Base-by-base conservation (phyloP, 2,113 vertebrate genomes). In the Podiceps cristatus region DNA sequence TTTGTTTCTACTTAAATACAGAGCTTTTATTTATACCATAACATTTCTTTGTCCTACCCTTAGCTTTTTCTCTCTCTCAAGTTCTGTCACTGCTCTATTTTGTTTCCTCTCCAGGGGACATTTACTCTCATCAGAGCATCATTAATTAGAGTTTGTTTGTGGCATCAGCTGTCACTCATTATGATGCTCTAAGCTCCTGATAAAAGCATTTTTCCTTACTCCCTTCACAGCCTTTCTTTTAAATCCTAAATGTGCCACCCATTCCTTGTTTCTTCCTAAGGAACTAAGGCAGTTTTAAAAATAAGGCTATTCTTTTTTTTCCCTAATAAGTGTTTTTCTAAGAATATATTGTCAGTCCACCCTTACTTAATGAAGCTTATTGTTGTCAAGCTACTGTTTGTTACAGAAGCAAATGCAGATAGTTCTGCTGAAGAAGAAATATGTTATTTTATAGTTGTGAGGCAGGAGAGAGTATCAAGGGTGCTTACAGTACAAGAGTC, bases 91-190 rank as follows among this genome's bases (percentile, higher is more conserved):
- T 88, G 15, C 11, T 81, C 6, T 88, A 15, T 76, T 90, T 88
- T 90, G 14, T 79, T 88, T 80, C 49, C n/a, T 94, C 67, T 90
- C 53, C 44, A 86, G 82, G 63, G 67, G 29, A 59, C 23, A 71
- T 88, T 86, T 96, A 74, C 33, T 94, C 23, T 90, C 72, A 92
- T 92, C 63, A 90, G 63, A 83, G 13, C 47, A 71, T 73, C 75
- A 79, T 90, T 96, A 96, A 95, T 97, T 96, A 90, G n/a, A 80
- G 67, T 81, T 86, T 92, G 71, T 90, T 92, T 95, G 76, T 91
- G 56, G 55, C 86, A 93, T 92, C 88, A 71, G 31, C 59, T 95
- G 92, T 88, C 94, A 91, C 49, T 94, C 64, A 74, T 83, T 63
- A 86, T 80, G 73, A 92, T 72, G 49, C 45, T 72, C 56, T 77